Conservation (phyloP, 2,888 invertebrate species). For the Hirtodrosophila trivittata region DNA sequence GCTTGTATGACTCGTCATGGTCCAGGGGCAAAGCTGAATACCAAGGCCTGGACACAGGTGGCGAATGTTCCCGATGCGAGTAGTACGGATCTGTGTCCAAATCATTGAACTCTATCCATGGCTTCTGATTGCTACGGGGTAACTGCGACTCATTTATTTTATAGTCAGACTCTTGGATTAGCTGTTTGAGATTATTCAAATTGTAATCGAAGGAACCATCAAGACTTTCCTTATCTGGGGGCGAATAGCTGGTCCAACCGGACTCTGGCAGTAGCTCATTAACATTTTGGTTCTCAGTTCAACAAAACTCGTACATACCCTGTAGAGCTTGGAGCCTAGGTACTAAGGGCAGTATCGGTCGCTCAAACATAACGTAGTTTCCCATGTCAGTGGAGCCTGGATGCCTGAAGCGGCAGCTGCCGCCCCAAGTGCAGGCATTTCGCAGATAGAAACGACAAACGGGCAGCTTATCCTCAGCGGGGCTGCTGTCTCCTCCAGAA, state of each 20-base stretch:
- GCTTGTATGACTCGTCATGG: no score
- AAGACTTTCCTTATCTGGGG: background rate
- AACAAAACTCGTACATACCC: background rate
- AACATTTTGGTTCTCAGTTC: background rate
- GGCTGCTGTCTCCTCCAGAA: constrained; percentile 1
- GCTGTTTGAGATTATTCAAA: constrained; percentile 3
- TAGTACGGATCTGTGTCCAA: constrained; percentile 43
- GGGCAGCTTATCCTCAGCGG: background rate
- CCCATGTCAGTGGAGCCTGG: constrained; percentile 15
- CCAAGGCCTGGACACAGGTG: background rate
- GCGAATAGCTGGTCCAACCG: constrained; percentile 5
- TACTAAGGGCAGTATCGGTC: constrained; percentile 2
- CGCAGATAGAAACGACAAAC: constrained; percentile 32
- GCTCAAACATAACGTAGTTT: constrained; percentile 62
- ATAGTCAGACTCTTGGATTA: constrained; percentile 17
- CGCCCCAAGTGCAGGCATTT: constrained; percentile 39
- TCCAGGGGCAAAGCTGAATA: no score
- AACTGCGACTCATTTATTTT: background rate
- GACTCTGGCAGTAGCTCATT: background rate
- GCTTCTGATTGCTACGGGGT: background rate
- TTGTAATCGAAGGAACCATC: constrained; percentile 10
- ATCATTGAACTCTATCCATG: constrained; percentile 10
- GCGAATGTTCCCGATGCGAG: background rate
- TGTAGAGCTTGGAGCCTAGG: no score
- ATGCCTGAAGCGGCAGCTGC: constrained; percentile 42